phyloP scores from a whole-genome alignment of 2,113 vertebrate genomes.

The Nipponia nippon region DNA sequence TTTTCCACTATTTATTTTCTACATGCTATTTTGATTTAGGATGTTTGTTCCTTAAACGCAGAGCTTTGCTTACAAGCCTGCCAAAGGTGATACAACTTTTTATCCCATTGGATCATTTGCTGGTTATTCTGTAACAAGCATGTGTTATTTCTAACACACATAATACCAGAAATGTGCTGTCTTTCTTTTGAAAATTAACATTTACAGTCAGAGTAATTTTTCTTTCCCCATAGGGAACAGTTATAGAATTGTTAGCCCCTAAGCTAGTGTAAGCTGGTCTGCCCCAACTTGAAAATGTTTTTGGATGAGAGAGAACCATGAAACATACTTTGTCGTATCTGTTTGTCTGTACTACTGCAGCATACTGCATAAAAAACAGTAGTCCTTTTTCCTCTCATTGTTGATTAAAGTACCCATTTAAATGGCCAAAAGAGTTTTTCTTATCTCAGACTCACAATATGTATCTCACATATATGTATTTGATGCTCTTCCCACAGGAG shows the following conservation, averaged over 20 bases:
- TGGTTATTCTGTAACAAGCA: background rate
- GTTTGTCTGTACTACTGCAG: background rate
- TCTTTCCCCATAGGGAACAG: background rate
- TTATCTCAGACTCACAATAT: background rate
- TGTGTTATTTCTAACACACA: background rate
- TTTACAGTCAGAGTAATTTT: background rate
- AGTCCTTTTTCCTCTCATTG: background rate
- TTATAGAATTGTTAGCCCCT: background rate
- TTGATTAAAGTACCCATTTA: background rate
- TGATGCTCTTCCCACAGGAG: constrained; percentile 1
- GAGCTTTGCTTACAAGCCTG: background rate
- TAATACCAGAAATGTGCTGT: background rate
- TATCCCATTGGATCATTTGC: background rate
- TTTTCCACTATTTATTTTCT: background rate
- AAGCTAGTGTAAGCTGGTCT: background rate
- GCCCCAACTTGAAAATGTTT: background rate
- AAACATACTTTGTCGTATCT: background rate
- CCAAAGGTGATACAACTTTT: background rate
- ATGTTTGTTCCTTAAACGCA: background rate
- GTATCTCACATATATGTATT: background rate
- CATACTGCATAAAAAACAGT: background rate
- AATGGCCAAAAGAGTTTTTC: background rate
- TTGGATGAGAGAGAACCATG: background rate
- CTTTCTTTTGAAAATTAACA: background rate
- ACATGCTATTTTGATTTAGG: background rate